Evolutionary conservation across 53 echinoderm and acorn worm species (phyloP).

Genomic region (Hippasteria phrygiana): DNA sequence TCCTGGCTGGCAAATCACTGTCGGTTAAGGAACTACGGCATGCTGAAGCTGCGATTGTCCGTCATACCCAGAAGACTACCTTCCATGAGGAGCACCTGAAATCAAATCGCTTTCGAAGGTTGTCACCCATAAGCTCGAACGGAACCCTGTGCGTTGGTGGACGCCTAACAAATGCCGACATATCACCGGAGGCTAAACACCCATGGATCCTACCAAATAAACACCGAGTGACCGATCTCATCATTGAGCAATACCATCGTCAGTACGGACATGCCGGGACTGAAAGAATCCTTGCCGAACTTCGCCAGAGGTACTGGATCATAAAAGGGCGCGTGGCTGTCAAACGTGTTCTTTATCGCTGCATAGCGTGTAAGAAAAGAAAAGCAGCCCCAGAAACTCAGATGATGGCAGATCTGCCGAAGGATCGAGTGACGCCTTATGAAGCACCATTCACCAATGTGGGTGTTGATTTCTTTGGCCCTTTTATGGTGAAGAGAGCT

Average conservation of each 20-base stretch:
- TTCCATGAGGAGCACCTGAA: background rate
- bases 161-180: constrained; percentile 13
- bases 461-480: constrained; percentile 21
- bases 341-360: background rate
- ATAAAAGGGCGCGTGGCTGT: constrained; percentile 28
- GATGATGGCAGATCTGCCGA: background rate
- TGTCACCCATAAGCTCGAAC: background rate
- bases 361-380: constrained; percentile 16
- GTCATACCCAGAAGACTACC: background rate
- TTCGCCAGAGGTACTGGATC: constrained; percentile 42
- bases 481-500: background rate
- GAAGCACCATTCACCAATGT: constrained; percentile 11
- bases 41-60: constrained; percentile 20
- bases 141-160: constrained; percentile 3
- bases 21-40: background rate
- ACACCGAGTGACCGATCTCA: constrained; percentile 8
- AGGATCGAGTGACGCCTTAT: constrained; percentile 6
- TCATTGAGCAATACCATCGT: constrained; percentile 6
- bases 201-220: constrained; percentile 24
- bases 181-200: constrained; percentile 13
- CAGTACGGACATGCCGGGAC: constrained; percentile 5
- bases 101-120: background rate
- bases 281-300: constrained; percentile 27
- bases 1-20: background rate
- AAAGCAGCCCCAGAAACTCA: background rate